Percentiles rank a stretch among this genome's conserved stretches.
phyloP scores from a whole-genome alignment of 2,888 invertebrate species.

The Ectobius pallidus region DNA sequence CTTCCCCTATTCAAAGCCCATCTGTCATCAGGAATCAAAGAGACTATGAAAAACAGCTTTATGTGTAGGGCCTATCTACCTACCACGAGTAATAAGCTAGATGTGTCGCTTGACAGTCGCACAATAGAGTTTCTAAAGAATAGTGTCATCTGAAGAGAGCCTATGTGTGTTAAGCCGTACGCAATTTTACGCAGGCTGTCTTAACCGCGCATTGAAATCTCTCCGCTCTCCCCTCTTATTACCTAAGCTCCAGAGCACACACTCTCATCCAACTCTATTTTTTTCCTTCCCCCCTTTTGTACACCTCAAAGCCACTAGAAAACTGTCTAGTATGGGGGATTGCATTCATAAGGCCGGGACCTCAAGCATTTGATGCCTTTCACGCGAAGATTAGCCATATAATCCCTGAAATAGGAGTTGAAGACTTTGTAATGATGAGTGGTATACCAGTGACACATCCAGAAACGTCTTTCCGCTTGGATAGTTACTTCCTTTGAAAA shows the following conservation, averaged over 20 bases:
- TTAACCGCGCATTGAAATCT: constrained; percentile 15
- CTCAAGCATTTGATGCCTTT: constrained; percentile 13
- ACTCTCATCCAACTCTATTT: background rate
- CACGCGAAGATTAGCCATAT: background rate
- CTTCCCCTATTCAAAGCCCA: background rate
- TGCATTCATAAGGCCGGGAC: background rate
- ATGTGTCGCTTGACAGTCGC: constrained; percentile 1
- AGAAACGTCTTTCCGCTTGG: constrained; percentile 6
- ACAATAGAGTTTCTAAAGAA: no score
- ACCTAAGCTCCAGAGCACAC: background rate
- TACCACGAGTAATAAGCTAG: constrained; percentile 9
- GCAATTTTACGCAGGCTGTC: constrained; percentile 10
- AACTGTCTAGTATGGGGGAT: constrained; percentile 1
- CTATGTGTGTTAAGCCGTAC: background rate
- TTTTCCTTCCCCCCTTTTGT: background rate
- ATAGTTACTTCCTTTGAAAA: background rate
- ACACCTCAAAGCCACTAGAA: background rate
- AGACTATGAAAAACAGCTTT: background rate
- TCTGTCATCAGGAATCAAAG: background rate
- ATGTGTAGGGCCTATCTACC: no score
- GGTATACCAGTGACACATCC: background rate
- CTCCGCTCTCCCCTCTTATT: background rate
- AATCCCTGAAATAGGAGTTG: constrained; percentile 5
- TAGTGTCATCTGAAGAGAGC: background rate
- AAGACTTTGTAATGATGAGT: background rate